phyloP scores from a whole-genome alignment of 2,797 vertebrate genomes.

The Emydoidea blandingii region DNA sequence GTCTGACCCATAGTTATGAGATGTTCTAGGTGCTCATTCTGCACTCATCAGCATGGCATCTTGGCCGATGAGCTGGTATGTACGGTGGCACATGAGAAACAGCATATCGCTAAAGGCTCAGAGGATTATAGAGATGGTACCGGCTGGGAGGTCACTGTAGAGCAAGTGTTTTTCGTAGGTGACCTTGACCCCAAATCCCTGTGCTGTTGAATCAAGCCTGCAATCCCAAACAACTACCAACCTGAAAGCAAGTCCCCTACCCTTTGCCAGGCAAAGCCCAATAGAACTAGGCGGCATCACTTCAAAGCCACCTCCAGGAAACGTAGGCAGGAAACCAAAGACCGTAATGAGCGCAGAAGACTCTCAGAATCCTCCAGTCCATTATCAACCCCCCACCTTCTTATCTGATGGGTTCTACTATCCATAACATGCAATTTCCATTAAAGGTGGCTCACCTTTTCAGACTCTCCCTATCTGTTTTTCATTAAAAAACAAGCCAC shows the following conservation, averaged over 20 bases:
- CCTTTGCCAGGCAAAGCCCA: neutral
- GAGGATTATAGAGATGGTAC: no score
- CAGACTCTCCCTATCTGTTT: slow-evolving; percentile 55
- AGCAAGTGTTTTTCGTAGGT: neutral
- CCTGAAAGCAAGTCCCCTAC: neutral
- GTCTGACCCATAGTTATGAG: neutral
- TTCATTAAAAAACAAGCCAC: slow-evolving; percentile 62
- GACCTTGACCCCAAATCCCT: no score
- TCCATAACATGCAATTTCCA: neutral
- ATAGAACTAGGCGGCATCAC: neutral
- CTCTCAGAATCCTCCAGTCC: neutral
- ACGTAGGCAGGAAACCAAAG: neutral
- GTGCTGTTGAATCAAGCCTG: neutral
- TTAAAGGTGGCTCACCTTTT: slow-evolving; percentile 49
- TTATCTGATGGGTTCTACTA: slow-evolving; percentile 38
- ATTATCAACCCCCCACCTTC: neutral
- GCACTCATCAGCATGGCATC: neutral
- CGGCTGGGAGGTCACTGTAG: neutral
- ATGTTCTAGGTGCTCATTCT: neutral
- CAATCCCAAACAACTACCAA: neutral
- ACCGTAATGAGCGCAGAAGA: neutral
- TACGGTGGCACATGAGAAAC: no score
- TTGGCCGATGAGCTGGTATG: no score
- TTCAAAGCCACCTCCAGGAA: neutral
- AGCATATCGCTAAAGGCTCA: no score